Evolutionary conservation across 92 coral and sea anemone genomes (phyloP).

Genomic region (Phenganax stokvisi): DNA sequence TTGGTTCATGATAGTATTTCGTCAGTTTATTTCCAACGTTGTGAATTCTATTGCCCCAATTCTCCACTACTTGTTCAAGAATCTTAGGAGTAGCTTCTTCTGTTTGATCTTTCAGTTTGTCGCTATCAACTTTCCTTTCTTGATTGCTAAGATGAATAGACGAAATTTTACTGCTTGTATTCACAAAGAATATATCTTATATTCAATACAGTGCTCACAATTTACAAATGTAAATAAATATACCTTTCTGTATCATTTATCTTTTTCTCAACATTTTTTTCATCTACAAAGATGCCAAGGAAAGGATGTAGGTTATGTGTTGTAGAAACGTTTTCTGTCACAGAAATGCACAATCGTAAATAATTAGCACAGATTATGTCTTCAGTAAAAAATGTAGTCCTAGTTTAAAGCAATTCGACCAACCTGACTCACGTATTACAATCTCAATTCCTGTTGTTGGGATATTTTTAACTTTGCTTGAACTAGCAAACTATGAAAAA

Average conservation of each 20-base stretch:
- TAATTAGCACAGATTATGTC: too few species aligned
- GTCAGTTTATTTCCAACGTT: constrained; percentile 4
- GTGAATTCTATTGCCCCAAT: constrained; percentile 32
- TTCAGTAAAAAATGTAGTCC: too few species aligned
- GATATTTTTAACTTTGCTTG: constrained; percentile 29
- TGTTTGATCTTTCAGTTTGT: constrained; percentile 21
- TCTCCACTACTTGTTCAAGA: constrained; percentile 21
- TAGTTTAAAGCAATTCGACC: background rate
- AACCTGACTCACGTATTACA: constrained; percentile 33
- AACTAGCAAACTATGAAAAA: constrained; percentile 12
- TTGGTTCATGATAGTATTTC: constrained; percentile 24
- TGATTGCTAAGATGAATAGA: background rate
- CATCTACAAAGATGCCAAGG: constrained; percentile 42
- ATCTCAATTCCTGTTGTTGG: constrained; percentile 38
- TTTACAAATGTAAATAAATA: background rate
- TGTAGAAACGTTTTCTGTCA: constrained; percentile 25
- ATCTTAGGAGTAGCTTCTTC: constrained; percentile 31
- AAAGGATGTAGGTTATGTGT: constrained; percentile 35
- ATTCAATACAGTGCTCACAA: background rate
- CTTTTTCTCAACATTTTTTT: background rate
- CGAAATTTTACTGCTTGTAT: background rate
- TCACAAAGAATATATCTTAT: background rate
- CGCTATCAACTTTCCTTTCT: constrained; percentile 1
- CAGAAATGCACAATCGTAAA: background rate
- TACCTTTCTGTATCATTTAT: constrained; percentile 12